phyloP scores from a whole-genome alignment of 2,113 vertebrate genomes.

The Globicephala melas region DNA sequence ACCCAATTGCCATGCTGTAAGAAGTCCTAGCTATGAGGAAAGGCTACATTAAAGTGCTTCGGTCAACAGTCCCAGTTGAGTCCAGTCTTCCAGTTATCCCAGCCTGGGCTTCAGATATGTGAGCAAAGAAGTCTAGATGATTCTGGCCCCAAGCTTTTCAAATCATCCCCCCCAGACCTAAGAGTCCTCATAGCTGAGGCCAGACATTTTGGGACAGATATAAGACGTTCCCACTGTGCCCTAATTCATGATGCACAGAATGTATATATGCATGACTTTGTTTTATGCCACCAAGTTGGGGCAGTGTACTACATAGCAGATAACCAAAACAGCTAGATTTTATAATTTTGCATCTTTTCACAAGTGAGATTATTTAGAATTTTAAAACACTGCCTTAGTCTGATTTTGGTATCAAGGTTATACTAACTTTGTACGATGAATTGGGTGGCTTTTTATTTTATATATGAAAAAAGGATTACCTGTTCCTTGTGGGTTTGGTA shows the following conservation, averaged over 20 bases:
- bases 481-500: background rate
- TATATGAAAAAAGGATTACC: background rate
- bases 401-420: background rate
- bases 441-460: background rate
- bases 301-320: background rate
- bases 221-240: no score
- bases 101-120: background rate
- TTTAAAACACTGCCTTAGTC: background rate
- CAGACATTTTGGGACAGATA: background rate
- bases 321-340: background rate
- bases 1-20: background rate
- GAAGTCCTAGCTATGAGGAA: background rate
- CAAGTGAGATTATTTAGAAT: background rate
- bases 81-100: background rate
- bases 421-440: background rate
- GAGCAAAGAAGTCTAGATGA: background rate
- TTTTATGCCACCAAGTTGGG: background rate
- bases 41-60: background rate
- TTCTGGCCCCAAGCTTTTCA: background rate
- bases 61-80: background rate
- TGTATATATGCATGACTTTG: background rate
- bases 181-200: background rate
- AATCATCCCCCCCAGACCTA: background rate
- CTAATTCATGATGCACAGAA: background rate
- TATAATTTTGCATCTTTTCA: background rate